phyloP scores from a whole-genome alignment of 2,888 invertebrate genomes.

The Girardia tigrina region DNA sequence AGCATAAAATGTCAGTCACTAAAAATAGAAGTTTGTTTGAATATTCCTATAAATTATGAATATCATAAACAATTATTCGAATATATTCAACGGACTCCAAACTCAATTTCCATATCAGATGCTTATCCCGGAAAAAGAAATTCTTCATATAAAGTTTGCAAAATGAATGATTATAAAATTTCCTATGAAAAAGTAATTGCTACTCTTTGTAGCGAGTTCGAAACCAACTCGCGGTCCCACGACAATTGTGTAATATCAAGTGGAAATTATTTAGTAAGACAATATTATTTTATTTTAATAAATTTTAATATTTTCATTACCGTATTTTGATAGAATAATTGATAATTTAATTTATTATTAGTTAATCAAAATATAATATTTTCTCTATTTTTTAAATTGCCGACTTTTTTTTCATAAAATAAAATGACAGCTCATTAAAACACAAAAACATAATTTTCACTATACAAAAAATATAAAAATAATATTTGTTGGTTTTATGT shows the following conservation, averaged over 20 bases:
- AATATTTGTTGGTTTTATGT: too few relatives aligned
- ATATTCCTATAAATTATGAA: constrained; percentile 18
- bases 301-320: too few relatives aligned
- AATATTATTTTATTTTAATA: background rate
- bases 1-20: background rate
- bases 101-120: background rate
- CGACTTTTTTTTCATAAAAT: too few relatives aligned
- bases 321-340: too few relatives aligned
- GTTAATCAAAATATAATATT: too few relatives aligned
- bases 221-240: background rate
- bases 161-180: background rate
- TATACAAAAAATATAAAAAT: too few relatives aligned
- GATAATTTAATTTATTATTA: too few relatives aligned
- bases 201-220: background rate
- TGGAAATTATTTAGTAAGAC: background rate
- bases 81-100: background rate
- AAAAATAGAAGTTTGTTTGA: background rate
- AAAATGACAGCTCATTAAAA: too few relatives aligned
- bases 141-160: background rate
- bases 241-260: background rate
- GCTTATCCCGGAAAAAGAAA: background rate
- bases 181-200: background rate
- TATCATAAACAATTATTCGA: background rate
- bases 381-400: too few relatives aligned
- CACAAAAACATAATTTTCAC: too few relatives aligned